Evolutionary conservation across 2,888 invertebrate species (phyloP).

Genomic region (Charanyca ferruginea): DNA sequence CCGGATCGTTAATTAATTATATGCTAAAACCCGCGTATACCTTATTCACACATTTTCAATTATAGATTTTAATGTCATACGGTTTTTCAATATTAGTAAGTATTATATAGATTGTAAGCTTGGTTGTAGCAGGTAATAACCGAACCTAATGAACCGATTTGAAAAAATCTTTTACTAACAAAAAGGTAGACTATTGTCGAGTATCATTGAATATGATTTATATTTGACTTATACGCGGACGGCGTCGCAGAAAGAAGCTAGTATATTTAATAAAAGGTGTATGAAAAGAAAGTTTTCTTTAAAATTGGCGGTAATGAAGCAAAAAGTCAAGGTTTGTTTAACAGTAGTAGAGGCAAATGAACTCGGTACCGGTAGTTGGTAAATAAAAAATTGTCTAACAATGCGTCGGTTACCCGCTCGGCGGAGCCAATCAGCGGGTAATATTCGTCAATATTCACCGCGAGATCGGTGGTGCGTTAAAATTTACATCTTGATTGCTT

Average conservation of each 20-base stretch:
- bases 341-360: conserved; percentile 78
- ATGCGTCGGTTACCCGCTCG: conserved; percentile 80
- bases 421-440: conserved; percentile 75
- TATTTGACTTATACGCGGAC: no score
- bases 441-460: conserved; percentile 77
- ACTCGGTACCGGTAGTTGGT: conserved; percentile 82
- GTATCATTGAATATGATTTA: no score
- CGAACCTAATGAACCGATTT: no score
- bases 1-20: conserved; percentile 69
- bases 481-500: conserved; percentile 83
- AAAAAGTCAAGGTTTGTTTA: conserved; percentile 76
- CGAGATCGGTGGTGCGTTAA: conserved; percentile 75
- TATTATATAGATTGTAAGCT: no score
- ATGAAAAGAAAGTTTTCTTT: conserved; percentile 67
- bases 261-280: no score
- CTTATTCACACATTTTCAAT: conserved; percentile 60
- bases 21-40: conserved; percentile 54
- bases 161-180: no score
- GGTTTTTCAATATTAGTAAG: neutral
- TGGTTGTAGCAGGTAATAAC: no score
- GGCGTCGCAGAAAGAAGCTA: no score
- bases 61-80: conserved; percentile 32
- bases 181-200: no score
- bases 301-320: conserved; percentile 65
- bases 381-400: conserved; percentile 77